A percentile compares a stretch with the other conserved stretches of the same genome.
These are phyloP conservation scores for Pachyuromys duprasi DNA, from an alignment of 2,797 vertebrate genomes.

Conservation along the genomic window DNA sequence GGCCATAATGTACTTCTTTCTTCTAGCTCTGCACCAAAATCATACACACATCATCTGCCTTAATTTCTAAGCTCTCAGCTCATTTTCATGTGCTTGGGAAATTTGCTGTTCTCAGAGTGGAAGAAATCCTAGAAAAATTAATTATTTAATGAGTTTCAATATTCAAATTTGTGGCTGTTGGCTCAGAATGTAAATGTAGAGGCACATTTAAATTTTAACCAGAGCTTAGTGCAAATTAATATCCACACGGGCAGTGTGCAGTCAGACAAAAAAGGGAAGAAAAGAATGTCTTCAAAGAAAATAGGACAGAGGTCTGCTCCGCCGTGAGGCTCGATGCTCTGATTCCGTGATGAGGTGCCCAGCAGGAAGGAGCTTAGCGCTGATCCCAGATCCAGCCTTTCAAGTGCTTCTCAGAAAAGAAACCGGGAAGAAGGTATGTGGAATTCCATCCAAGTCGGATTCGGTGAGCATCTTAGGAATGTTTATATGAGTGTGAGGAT, in stretches of 20 bases:
- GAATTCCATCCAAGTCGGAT: conserved; percentile 16
- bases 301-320: neutral
- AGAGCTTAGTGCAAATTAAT: conserved; percentile 56
- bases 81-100: conserved; percentile 55
- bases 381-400: conserved; percentile 42
- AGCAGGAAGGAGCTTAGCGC: neutral
- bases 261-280: conserved; percentile 39
- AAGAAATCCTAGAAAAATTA: conserved; percentile 64
- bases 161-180: conserved; percentile 65
- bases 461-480: neutral
- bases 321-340: neutral
- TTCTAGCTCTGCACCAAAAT: neutral
- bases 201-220: conserved; percentile 66
- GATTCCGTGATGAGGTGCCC: neutral
- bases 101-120: conserved; percentile 56
- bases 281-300: conserved; percentile 59
- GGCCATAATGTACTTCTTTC: conserved; percentile 6
- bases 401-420: conserved; percentile 26
- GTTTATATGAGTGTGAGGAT: neutral
- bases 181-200: conserved; percentile 63
- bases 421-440: neutral
- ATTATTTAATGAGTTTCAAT: conserved; percentile 68
- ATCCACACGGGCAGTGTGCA: neutral
- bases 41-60: neutral
- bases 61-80: conserved; percentile 33